A percentile compares a stretch with the other conserved stretches of the same genome.
Conservation (phyloP, 2,113 vertebrate genomes). For the Drymodes brunneopygia region DNA sequence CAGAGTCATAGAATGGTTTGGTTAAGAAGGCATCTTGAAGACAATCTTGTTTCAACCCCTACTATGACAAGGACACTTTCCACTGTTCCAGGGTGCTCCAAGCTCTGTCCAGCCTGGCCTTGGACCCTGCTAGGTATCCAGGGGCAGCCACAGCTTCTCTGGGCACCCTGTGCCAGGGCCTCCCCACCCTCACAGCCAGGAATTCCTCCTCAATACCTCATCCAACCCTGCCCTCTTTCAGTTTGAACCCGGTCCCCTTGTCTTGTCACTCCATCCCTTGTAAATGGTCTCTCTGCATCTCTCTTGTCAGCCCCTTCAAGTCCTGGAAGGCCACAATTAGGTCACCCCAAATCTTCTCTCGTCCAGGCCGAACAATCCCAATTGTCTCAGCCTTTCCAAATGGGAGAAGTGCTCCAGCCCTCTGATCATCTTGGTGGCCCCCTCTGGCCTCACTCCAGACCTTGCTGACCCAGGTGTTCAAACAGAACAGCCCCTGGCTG, state of each 20-base stretch:
- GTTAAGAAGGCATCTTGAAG: background rate
- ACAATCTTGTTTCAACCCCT: accelerated
- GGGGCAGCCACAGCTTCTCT: background rate
- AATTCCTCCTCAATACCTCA: background rate
- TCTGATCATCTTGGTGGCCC: too few relatives aligned
- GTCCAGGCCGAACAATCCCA: background rate
- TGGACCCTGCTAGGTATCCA: background rate
- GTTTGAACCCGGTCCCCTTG: background rate
- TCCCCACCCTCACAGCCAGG: accelerated
- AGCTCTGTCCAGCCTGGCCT: background rate
- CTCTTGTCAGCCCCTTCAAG: background rate
- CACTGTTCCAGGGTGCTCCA: accelerated
- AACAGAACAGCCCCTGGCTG: accelerated
- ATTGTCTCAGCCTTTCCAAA: background rate
- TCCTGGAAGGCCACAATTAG: background rate
- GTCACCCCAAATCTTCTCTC: background rate
- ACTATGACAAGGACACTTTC: background rate
- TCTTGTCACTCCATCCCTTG: background rate
- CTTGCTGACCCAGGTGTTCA: background rate
- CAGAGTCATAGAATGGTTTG: too few relatives aligned
- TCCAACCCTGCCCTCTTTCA: accelerated
- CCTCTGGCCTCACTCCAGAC: background rate
- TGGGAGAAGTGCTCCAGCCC: background rate
- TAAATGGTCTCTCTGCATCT: too few relatives aligned
- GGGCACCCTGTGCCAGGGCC: background rate